Conservation (phyloP, 1,140 invertebrate genomes). For the Adelges cooleyi region DNA sequence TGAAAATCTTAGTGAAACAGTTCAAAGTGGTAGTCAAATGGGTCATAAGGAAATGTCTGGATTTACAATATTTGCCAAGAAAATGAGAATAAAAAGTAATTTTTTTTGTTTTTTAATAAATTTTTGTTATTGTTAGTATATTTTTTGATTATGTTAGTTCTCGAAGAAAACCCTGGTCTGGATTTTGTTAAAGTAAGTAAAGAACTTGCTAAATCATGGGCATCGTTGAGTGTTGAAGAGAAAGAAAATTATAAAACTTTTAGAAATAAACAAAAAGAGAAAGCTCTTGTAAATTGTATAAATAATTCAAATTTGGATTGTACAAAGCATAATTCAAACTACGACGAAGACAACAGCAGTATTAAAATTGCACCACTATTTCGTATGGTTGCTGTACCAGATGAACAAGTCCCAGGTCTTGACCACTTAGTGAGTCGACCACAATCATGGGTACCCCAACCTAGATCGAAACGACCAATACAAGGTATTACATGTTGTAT, state of each 20-base stretch:
- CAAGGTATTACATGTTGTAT: too few relatives aligned
- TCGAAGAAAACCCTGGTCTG: conserved; percentile 37
- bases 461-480: not conserved
- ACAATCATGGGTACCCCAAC: conserved; percentile 12
- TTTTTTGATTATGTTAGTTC: conserved; percentile 35
- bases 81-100: conserved; percentile 37
- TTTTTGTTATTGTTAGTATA: too few relatives aligned
- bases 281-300: not conserved
- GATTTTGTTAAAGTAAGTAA: conserved; percentile 39
- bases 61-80: conserved; percentile 37
- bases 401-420: conserved; percentile 22
- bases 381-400: conserved; percentile 7
- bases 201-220: conserved; percentile 39
- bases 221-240: conserved; percentile 38
- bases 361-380: not conserved
- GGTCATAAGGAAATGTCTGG: conserved; percentile 35
- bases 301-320: too few relatives aligned
- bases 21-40: conserved; percentile 35
- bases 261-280: conserved; percentile 32
- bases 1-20: conserved; percentile 13
- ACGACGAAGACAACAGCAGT: not conserved
- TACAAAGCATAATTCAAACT: too few relatives aligned
- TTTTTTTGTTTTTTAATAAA: too few relatives aligned
- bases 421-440: conserved; percentile 14
- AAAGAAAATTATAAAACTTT: conserved; percentile 40